phyloP scores from a whole-genome alignment of 2,888 invertebrate species.

The Watsonalla binaria region DNA sequence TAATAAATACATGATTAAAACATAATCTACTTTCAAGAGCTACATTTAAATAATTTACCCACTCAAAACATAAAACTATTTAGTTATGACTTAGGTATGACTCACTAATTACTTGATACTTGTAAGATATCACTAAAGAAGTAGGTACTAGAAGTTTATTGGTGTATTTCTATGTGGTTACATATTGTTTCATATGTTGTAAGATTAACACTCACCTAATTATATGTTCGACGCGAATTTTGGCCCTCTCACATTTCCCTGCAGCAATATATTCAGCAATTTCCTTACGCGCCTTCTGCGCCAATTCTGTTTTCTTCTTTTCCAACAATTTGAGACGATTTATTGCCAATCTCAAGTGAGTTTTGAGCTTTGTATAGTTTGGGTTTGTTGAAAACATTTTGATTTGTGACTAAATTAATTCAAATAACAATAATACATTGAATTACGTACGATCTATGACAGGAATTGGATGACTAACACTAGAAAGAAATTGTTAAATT shows the following conservation, averaged over 20 bases:
- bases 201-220: slow-evolving; percentile 80
- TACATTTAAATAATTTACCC: not conserved
- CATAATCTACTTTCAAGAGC: too few relatives aligned
- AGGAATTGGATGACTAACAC: not conserved
- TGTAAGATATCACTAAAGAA: not conserved
- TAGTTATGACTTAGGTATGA: not conserved
- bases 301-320: slow-evolving; percentile 98
- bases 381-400: slow-evolving; percentile 94
- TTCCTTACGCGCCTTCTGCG: slow-evolving; percentile 97
- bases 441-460: slow-evolving; percentile 4
- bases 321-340: slow-evolving; percentile 96
- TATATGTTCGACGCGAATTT: slow-evolving; percentile 98
- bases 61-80: not conserved
- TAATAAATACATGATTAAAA: too few relatives aligned
- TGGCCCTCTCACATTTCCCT: slow-evolving; percentile 92
- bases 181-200: not conserved
- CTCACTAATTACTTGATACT: not conserved
- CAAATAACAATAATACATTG: slow-evolving; percentile 8
- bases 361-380: slow-evolving; percentile 97
- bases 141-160: not conserved
- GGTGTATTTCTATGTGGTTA: not conserved
- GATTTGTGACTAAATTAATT: slow-evolving; percentile 8
- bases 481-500: too few relatives aligned
- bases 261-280: slow-evolving; percentile 96
- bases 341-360: slow-evolving; percentile 94